Conservation (phyloP, 37 sponge, comb jelly and placozoan genomes). For the Petrosia ficiformis region DNA sequence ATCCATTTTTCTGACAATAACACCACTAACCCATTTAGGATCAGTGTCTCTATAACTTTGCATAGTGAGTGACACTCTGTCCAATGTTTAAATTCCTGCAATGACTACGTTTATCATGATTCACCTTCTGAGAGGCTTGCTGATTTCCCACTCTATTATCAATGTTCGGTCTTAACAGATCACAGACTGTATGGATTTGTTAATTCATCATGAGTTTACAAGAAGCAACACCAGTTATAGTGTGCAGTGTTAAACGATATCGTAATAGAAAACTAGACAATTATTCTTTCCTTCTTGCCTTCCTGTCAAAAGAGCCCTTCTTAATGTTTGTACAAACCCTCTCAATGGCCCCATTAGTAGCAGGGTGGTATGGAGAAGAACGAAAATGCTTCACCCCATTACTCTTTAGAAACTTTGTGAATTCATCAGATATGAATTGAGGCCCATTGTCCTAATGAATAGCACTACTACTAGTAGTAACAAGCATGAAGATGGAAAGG, state of each 20-base stretch:
- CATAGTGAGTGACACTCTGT: too few relatives aligned
- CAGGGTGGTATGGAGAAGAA: slow-evolving; percentile 5
- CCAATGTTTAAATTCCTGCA: too few relatives aligned
- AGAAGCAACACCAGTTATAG: neutral
- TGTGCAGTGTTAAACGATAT: neutral
- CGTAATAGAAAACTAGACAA: neutral
- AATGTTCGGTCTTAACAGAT: neutral
- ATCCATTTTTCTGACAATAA: too few relatives aligned
- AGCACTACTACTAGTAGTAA: too few relatives aligned
- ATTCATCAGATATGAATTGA: neutral
- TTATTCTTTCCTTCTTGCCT: neutral
- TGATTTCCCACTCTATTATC: neutral
- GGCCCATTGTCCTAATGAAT: neutral
- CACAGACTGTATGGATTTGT: neutral
- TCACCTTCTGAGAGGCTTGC: neutral
- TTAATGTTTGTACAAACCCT: neutral
- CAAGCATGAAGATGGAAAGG: too few relatives aligned
- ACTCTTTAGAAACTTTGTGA: neutral
- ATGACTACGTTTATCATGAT: neutral
- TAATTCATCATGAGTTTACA: neutral
- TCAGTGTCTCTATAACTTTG: too few relatives aligned
- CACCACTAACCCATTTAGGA: too few relatives aligned
- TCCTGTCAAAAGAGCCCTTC: neutral
- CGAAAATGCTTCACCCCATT: neutral
- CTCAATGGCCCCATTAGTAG: neutral